phyloP scores from a whole-genome alignment of 2,113 vertebrate genomes.

The Rattus rattus region DNA sequence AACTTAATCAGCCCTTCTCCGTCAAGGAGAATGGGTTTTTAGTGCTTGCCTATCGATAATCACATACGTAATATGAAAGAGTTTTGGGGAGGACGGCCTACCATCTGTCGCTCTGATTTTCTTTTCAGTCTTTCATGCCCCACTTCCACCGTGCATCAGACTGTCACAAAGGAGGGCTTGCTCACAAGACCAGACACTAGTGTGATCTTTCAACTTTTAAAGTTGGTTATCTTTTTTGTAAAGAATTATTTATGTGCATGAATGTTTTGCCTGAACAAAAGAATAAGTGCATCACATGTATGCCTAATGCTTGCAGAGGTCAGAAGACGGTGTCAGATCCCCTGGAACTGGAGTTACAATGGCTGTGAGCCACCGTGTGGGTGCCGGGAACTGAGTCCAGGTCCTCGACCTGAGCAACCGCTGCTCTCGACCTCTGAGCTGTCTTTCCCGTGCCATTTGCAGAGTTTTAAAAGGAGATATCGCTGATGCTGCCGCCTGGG shows the following conservation, averaged over 20 bases:
- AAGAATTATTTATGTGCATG: not conserved
- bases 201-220: constrained; percentile 75
- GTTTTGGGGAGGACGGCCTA: constrained; percentile 85
- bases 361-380: not conserved
- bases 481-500: constrained; percentile 72
- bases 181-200: constrained; percentile 79
- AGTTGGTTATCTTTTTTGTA: not conserved
- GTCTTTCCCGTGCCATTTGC: not conserved
- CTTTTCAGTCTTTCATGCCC: constrained; percentile 78
- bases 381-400: not conserved
- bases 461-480: constrained; percentile 78
- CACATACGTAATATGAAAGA: constrained; percentile 86
- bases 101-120: constrained; percentile 87
- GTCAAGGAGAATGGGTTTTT: constrained; percentile 86
- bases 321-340: not conserved
- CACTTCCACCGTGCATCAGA: constrained; percentile 84
- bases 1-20: constrained; percentile 87
- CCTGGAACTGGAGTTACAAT: not conserved
- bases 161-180: constrained; percentile 81
- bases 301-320: not conserved
- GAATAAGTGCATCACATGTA: not conserved
- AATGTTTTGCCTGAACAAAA: not conserved
- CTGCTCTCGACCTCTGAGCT: not conserved
- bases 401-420: not conserved
- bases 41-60: constrained; percentile 87